Percentiles rank a stretch among this genome's conserved stretches.
phyloP scores from a whole-genome alignment of 2,797 vertebrate genomes.

The Tauraco hartlaubi region DNA sequence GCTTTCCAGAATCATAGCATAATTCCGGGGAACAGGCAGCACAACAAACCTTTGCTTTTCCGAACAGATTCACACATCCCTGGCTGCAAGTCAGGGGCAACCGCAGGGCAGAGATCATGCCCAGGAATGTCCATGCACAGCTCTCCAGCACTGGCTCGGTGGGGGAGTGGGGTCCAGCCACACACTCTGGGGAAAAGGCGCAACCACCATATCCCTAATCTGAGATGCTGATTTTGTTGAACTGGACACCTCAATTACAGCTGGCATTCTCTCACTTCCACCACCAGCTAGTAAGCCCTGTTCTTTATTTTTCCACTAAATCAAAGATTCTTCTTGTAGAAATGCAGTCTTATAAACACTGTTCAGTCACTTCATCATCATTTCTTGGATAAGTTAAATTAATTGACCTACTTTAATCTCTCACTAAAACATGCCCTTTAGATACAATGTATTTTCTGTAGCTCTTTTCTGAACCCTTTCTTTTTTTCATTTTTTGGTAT shows the following conservation, averaged over 20 bases:
- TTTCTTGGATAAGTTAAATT: constrained; percentile 32
- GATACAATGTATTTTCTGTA: not conserved
- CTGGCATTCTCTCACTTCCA: not conserved
- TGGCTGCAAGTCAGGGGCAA: not conserved
- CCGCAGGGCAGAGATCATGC: not conserved
- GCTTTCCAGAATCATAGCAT: not conserved
- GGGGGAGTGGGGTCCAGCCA: not conserved
- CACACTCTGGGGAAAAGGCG: not conserved
- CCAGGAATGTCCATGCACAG: not conserved
- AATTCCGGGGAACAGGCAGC: not conserved
- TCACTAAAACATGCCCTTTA: constrained; percentile 19
- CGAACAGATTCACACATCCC: not conserved
- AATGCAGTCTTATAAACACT: constrained; percentile 41
- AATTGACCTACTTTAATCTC: constrained; percentile 41
- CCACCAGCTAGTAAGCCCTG: constrained; percentile 1
- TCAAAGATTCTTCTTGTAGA: constrained; percentile 34
- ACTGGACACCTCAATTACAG: not conserved
- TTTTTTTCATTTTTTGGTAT: not conserved
- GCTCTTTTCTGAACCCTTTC: not conserved
- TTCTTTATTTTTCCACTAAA: constrained; percentile 50
- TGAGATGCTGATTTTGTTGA: not conserved
- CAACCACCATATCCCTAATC: not conserved
- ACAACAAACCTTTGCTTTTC: not conserved
- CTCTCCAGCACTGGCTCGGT: not conserved
- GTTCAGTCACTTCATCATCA: constrained; percentile 34